These are phyloP conservation scores for Periparus ater DNA, from an alignment of 2,797 vertebrate species.

Conservation along the genomic window DNA sequence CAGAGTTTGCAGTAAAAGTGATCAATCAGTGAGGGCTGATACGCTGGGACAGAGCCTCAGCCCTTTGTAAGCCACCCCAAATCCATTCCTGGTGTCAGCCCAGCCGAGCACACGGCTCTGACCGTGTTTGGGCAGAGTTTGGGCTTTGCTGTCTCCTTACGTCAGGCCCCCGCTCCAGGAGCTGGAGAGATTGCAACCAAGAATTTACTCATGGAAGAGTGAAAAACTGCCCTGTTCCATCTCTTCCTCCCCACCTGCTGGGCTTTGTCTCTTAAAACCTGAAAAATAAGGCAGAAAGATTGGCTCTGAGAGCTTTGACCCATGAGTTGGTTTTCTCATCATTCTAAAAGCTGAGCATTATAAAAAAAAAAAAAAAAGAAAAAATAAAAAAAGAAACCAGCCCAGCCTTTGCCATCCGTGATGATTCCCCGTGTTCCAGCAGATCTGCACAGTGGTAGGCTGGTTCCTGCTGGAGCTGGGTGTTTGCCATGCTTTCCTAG, in stretches of 20 bases:
- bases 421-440: background rate
- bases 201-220: conserved; percentile 24
- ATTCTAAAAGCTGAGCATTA: background rate
- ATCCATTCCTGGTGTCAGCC: background rate
- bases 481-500: conserved; percentile 33
- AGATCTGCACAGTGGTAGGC: background rate
- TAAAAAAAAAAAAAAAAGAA: background rate
- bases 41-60: background rate
- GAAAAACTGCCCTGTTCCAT: background rate
- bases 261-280: background rate
- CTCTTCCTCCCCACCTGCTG: conserved; percentile 33
- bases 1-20: background rate
- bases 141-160: background rate
- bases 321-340: background rate
- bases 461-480: conserved; percentile 42
- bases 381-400: background rate
- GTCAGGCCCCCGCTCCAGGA: background rate
- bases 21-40: background rate
- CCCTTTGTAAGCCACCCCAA: background rate
- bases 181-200: background rate
- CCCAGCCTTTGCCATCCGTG: background rate
- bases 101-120: background rate
- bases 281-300: background rate
- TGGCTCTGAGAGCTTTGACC: background rate
- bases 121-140: background rate